Base-by-base conservation (phyloP, 2,113 vertebrate species). In the Hiodon tergisus region DNA sequence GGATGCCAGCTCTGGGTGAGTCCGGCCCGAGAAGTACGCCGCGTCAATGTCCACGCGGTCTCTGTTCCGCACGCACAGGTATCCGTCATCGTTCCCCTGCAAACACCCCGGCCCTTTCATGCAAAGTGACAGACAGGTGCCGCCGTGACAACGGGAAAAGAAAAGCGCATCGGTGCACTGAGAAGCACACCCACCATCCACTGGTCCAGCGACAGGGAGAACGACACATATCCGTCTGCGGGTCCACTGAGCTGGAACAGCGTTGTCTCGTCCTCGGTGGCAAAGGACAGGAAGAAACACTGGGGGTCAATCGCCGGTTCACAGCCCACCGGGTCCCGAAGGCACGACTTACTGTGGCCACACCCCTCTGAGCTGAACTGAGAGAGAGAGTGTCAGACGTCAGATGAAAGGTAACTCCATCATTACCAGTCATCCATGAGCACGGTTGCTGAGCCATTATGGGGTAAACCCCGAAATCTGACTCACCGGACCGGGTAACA, bases 201-300 rank as follows among this genome's bases (percentile, higher is more conserved):
- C 13, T 79, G 85, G 81, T 96, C 95, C 78, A 83, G 79, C 55
- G 95, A 96, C 50, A 96, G 78, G 0, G 93, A 93, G 75, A 95
- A 94, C 14, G 95, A 84, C 72, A 94, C 14, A 6, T 95, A 95
- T 72, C 94, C 94, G 65, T 90, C 84, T 47, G 87, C 84, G n/a
- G 92, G 91, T 5, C 93, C 94, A 1, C 95, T 95, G 89, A 96
- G 87, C 84, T 96, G 93, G 77, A 94, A 88, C 69, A 81, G 62
- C 74, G 94, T 88, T 0, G 88, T 87, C 6, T 77, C 81, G 13
- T 67, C 76, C 52, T 88, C 80, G 59, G 51, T 76, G 16, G 71
- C 80, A 78, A 94, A 93, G 14, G 94, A 92, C 4, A 96, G 79
- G 81, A 94, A 96, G 83, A 90, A 81, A 77, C 94, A 96, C 46